These are phyloP conservation scores for Lucinisca nassula DNA, from an alignment of 2,888 invertebrate species.

Conservation along the genomic window DNA sequence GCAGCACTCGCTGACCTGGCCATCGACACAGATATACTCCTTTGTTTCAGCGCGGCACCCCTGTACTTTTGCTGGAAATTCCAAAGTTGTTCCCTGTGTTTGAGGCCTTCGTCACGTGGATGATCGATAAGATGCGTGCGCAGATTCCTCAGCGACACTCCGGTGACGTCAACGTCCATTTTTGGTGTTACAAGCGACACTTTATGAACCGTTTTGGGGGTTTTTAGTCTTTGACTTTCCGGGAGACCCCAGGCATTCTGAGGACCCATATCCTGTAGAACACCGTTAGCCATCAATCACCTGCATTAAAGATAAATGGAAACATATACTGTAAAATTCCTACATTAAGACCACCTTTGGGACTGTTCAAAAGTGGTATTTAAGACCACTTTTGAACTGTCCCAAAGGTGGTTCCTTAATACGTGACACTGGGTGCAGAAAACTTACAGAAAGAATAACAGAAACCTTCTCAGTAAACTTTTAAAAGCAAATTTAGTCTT, in stretches of 20 bases:
- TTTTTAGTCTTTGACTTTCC: constrained; percentile 36
- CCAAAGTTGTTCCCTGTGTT: constrained; percentile 68
- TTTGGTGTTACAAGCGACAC: constrained; percentile 57
- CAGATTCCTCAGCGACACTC: constrained; percentile 54
- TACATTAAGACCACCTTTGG: too few species aligned
- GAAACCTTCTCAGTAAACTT: background rate
- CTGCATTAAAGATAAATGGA: background rate
- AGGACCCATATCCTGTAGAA: constrained; percentile 38
- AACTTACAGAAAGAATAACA: too few species aligned
- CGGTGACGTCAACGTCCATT: constrained; percentile 69
- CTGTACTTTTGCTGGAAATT: constrained; percentile 66
- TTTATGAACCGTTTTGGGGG: constrained; percentile 45
- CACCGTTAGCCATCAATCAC: background rate
- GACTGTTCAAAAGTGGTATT: too few species aligned
- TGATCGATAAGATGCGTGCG: constrained; percentile 68
- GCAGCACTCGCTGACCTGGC: background rate
- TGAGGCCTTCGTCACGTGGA: constrained; percentile 67
- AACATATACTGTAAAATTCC: background rate
- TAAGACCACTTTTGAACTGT: too few species aligned
- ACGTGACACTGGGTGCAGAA: too few species aligned
- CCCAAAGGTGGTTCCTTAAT: too few species aligned
- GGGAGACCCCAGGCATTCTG: constrained; percentile 53
- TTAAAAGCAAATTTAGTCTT: background rate
- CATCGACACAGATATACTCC: background rate
- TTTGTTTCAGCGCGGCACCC: constrained; percentile 19